Base-by-base conservation (phyloP, 2,888 invertebrate species). In the Lydus trimaculatus region DNA sequence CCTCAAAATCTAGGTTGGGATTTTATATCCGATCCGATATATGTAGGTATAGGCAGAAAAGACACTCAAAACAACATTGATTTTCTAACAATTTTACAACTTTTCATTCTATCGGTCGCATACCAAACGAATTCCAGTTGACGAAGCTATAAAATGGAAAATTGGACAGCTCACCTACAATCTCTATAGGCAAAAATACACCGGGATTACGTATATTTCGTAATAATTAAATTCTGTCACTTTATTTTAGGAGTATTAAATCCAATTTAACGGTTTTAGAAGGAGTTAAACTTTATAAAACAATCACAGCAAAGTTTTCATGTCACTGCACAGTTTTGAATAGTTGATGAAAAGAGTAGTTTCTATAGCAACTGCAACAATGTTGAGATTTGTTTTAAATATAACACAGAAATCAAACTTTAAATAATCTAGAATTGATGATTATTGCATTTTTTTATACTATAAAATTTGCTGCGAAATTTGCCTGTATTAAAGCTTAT, bases 11-110 rank as follows among this genome's bases (percentile, higher is more conserved):
- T 66, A 65, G 69, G 65, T 64, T 68, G 64, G 72, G 67, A 72
- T 72, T 68, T 58, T 63, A 68, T 71, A 72, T 69, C 66, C 64
- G 39, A 63, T n/a, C n/a, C n/a, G n/a, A n/a, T n/a, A n/a, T n/a
- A n/a, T n/a, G n/a, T n/a, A n/a, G n/a, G 33, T 28, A 31, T 56
- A 15, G 48, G 56, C 31, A 31, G 56, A 63, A 11, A 11, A 33
- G 33, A 8, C 28, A 28, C 28, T 28, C n/a, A 17, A 43, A 13
- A 63, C 63, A 63, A 31, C 63, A 63, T 63, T 56, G 23, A 63
- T 63, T 23, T 13, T 63, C 63, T 17, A 20, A 52, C 31, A 23
- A 63, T 31, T 63, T 48, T 56, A 63, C 56, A 63, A 63, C 63
- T 63, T 56, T 25, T 48, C 48, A 20, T 23, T 20, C 11, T 9